Base-by-base conservation (phyloP, 2,888 invertebrate genomes). In the Drosophila prolongata region DNA sequence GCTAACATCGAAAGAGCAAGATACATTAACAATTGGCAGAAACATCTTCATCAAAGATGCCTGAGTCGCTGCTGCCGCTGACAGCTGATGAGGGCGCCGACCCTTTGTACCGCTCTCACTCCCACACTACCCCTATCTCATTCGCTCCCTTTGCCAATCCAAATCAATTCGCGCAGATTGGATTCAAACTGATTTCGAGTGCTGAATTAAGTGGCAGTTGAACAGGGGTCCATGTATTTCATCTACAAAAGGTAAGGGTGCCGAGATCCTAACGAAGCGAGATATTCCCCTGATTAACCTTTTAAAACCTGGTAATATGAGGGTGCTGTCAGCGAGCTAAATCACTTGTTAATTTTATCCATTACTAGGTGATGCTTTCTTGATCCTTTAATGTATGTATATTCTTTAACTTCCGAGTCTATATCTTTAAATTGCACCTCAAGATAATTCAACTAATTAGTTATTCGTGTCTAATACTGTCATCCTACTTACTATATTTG, bases 1-100 rank as follows among this genome's bases (percentile, higher is more conserved):
- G 46, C 65, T 47, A 65, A 58, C 53, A 69, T 16, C 47, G 30
- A 47, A 46, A 46, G 44, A 53, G 65, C 44, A 14, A 37, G 50
- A 44, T 57, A n/a, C 49, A 43, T 30, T 24, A 67, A 67, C 66
- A 66, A 67, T 67, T 70, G 69, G 69, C 71, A 47, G 69, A 70
- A 68, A 52, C 69, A 67, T 54, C 66, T 55, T 49, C 65, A 54
- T 66, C 65, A 46, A 62, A 64, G 30, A 62, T 10, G 30, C 11
- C 46, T 14, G 6, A 2, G 5, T 47, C 6, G 34, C 44, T 35
- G 43, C 44, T 56, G 55, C 43, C 34, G 24, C 62, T 60, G 62
- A 62, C 62, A 62, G 64, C 38, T 64, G 62, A 62, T 62, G 62
- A 62, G 64, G 61, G 61, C 44, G 56, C 44, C 44, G 38, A 42